Evolutionary conservation across 2,797 vertebrate species (phyloP).

Genomic region (Catamblyrhynchus diadema): DNA sequence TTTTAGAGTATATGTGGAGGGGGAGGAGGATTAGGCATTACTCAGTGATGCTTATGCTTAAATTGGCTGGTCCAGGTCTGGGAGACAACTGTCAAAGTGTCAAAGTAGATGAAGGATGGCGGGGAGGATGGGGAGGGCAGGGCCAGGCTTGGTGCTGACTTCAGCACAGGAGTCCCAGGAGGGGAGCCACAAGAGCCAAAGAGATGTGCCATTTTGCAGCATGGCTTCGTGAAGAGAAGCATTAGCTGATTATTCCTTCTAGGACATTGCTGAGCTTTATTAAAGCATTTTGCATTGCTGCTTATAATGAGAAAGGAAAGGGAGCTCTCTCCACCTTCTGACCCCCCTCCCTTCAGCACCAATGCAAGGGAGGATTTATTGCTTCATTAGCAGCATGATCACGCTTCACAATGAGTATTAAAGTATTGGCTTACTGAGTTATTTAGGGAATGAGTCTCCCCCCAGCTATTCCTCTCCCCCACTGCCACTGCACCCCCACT

Average conservation of each 20-base stretch:
- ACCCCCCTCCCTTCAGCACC: slow-evolving; percentile 26
- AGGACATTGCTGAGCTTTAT: slow-evolving; percentile 33
- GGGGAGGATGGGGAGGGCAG: not conserved
- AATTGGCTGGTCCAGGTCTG: not conserved
- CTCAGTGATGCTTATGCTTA: not conserved
- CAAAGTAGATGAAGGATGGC: not conserved
- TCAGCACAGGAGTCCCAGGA: not conserved
- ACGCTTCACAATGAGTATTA: slow-evolving; percentile 15
- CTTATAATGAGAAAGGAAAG: slow-evolving; percentile 33
- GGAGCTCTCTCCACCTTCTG: slow-evolving; percentile 37
- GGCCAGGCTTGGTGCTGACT: not conserved
- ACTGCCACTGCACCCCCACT: not conserved
- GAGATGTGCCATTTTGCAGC: not conserved
- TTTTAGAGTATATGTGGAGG: not conserved
- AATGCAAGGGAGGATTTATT: slow-evolving; percentile 49
- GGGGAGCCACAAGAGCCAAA: not conserved
- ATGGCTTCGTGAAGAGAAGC: not conserved
- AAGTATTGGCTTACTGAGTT: slow-evolving; percentile 31
- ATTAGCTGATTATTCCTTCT: slow-evolving; percentile 22
- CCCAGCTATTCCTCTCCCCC: not conserved
- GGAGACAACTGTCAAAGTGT: not conserved
- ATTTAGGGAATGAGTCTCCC: slow-evolving; percentile 32
- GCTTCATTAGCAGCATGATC: slow-evolving; percentile 53
- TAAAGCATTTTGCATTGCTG: slow-evolving; percentile 28
- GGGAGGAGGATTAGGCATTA: not conserved